Conservation (phyloP, 2,888 invertebrate species). For the Watsonalla binaria region DNA sequence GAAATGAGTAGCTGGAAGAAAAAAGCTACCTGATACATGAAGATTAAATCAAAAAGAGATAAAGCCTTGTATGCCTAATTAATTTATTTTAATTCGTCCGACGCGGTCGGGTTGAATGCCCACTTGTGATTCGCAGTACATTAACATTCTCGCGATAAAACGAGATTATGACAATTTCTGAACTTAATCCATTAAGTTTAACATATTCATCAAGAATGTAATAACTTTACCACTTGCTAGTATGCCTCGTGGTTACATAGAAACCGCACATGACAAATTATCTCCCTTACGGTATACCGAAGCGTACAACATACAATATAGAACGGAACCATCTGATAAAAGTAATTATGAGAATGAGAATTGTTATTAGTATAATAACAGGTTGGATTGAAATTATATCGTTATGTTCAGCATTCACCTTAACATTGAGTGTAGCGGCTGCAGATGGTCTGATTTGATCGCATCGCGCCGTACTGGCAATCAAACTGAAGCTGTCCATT, state of each 20-base stretch:
- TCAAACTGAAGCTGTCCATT: not conserved
- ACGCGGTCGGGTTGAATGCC: conserved; percentile 33
- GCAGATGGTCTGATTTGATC: conserved; percentile 6
- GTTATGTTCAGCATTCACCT: conserved; percentile 3
- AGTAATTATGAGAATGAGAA: conserved; percentile 2
- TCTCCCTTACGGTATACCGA: not conserved
- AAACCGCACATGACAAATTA: not conserved
- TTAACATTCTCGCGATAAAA: conserved; percentile 9
- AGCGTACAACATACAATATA: not conserved
- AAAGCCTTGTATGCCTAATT: conserved; percentile 51
- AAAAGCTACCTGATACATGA: conserved; percentile 9
- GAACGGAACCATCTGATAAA: conserved; percentile 5
- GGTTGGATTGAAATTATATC: conserved; percentile 8
- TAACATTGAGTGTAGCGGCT: conserved; percentile 1
- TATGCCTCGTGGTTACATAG: not conserved
- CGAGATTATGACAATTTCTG: no score
- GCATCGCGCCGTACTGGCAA: not conserved
- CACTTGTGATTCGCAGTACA: conserved; percentile 32
- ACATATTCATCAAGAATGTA: no score
- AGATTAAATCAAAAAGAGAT: conserved; percentile 32
- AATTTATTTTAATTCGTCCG: conserved; percentile 50
- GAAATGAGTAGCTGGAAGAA: conserved; percentile 6
- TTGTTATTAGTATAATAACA: conserved; percentile 5
- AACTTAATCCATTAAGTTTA: no score
- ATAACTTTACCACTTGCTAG: no score